Conservation (phyloP, 2,888 invertebrate species). For the Pharmacophagus antenor region DNA sequence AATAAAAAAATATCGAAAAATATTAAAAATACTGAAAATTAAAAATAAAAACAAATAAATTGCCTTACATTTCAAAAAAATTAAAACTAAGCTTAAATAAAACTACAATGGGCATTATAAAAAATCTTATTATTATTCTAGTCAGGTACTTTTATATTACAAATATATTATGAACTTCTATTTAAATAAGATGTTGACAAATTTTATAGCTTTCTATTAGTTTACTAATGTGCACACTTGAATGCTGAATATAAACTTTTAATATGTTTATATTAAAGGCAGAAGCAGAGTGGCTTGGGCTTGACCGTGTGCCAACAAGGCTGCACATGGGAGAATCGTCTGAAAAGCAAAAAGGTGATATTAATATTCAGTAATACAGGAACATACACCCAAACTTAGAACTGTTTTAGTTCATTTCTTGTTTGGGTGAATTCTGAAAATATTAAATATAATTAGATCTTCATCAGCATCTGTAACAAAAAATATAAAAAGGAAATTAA, state of each 20-base stretch:
- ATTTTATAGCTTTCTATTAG: neutral
- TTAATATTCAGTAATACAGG: slow-evolving; percentile 53
- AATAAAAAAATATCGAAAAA: no score
- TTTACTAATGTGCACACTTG: slow-evolving; percentile 39
- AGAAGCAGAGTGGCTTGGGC: slow-evolving; percentile 82
- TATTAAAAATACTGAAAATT: no score
- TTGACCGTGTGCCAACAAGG: slow-evolving; percentile 84
- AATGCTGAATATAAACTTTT: slow-evolving; percentile 54
- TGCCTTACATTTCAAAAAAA: neutral
- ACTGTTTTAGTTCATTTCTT: slow-evolving; percentile 40
- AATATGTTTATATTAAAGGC: slow-evolving; percentile 78
- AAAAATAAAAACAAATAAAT: neutral
- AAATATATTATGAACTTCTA: slow-evolving; percentile 24
- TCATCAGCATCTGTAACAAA: slow-evolving; percentile 76
- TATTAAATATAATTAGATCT: slow-evolving; percentile 60
- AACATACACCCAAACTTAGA: slow-evolving; percentile 70
- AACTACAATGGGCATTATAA: slow-evolving; percentile 1
- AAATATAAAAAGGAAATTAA: slow-evolving; percentile 70
- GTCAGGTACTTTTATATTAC: slow-evolving; percentile 43
- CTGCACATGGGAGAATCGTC: slow-evolving; percentile 79
- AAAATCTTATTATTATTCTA: slow-evolving; percentile 28
- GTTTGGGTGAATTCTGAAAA: slow-evolving; percentile 70
- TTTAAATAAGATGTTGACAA: neutral
- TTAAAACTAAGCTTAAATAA: slow-evolving; percentile 2
- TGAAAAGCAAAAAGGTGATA: slow-evolving; percentile 79